A percentile compares a stretch with the other conserved stretches of the same genome.
These are phyloP conservation scores for Lamprologus ornatipinnis DNA, from an alignment of 2,113 vertebrate genomes.

Conservation along the genomic window DNA sequence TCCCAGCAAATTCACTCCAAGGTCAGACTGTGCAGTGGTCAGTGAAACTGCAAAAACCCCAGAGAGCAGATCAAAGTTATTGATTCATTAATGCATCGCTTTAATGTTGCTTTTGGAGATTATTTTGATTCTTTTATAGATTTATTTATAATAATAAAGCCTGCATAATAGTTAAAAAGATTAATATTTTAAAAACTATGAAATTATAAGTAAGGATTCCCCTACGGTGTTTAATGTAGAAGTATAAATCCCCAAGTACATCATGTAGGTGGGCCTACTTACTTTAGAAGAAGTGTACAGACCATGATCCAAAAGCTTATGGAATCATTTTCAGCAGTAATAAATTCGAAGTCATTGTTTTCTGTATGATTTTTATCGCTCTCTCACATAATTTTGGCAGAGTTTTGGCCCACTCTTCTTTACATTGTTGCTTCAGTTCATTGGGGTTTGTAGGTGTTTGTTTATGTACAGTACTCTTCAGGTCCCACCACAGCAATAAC, in stretches of 20 bases:
- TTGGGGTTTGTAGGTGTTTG: not conserved
- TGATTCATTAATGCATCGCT: not conserved
- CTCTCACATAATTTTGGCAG: not conserved
- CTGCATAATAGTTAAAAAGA: accelerated
- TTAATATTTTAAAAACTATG: not conserved
- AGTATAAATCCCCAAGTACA: not conserved
- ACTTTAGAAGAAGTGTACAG: not conserved
- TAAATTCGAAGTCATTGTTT: not conserved
- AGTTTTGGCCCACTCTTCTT: not conserved
- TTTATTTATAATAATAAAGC: not conserved
- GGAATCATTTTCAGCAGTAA: not conserved
- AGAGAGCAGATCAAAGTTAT: not conserved
- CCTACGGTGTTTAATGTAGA: not conserved
- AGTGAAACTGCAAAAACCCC: not conserved
- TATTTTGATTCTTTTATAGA: not conserved
- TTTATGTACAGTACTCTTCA: not conserved
- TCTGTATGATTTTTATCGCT: not conserved
- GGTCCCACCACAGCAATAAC: not conserved
- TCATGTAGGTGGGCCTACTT: not conserved
- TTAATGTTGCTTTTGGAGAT: not conserved
- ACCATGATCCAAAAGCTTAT: not conserved
- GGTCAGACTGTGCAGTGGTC: not conserved
- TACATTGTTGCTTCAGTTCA: not conserved
- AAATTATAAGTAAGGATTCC: not conserved
- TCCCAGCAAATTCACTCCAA: not conserved